phyloP scores from a whole-genome alignment of 2,797 vertebrate genomes.

The Myotis vivesi region DNA sequence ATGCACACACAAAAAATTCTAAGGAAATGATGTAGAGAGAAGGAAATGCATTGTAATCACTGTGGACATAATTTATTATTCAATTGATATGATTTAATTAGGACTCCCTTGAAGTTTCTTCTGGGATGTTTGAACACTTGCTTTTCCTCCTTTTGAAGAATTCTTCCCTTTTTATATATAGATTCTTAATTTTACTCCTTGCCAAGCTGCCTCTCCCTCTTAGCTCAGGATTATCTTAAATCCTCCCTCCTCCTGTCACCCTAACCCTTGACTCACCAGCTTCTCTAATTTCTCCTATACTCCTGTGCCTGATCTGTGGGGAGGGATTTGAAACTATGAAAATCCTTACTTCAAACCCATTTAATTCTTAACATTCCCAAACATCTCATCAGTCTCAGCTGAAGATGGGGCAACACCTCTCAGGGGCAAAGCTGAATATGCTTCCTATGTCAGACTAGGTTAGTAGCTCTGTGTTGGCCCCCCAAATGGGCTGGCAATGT shows the following conservation, averaged over 20 bases:
- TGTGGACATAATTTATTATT: slow-evolving; percentile 40
- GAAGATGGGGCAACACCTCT: neutral
- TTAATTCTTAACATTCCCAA: neutral
- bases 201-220: neutral
- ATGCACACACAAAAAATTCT: slow-evolving; percentile 27
- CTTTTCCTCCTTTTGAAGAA: slow-evolving; percentile 33
- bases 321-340: neutral
- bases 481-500: too few species aligned
- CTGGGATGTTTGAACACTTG: neutral
- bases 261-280: neutral
- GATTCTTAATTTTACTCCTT: neutral
- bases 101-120: slow-evolving; percentile 27
- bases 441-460: neutral
- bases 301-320: neutral
- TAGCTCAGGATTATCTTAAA: neutral
- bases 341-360: neutral
- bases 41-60: slow-evolving; percentile 27
- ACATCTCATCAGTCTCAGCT: neutral
- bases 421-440: neutral
- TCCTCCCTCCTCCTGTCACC: neutral
- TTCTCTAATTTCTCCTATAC: neutral
- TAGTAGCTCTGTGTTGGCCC: too few species aligned
- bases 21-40: slow-evolving; percentile 42
- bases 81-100: slow-evolving; percentile 59
- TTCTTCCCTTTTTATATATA: neutral